phyloP scores from a whole-genome alignment of 2,797 vertebrate genomes.

The Sylvilagus floridanus region DNA sequence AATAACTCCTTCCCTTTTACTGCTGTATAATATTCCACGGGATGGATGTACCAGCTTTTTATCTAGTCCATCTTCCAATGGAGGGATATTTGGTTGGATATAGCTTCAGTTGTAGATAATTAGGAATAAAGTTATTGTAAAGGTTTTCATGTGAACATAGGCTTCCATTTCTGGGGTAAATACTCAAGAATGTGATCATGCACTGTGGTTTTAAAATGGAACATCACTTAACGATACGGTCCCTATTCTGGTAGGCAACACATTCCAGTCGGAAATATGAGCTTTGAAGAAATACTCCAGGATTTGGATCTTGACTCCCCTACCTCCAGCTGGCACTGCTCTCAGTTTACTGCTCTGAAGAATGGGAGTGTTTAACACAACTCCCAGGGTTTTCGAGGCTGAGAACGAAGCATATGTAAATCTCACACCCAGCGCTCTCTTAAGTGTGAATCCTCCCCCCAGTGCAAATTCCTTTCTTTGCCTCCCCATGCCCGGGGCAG shows the following conservation, averaged over 20 bases:
- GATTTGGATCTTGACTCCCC: neutral
- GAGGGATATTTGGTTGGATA: neutral
- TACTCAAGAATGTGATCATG: neutral
- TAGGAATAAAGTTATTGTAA: neutral
- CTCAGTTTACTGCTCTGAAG: neutral
- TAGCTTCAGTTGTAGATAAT: neutral
- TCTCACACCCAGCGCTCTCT: neutral
- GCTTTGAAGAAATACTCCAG: neutral
- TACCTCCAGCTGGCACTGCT: neutral
- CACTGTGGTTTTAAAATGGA: neutral
- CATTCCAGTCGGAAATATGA: neutral
- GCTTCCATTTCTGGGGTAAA: conserved; percentile 1
- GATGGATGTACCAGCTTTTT: neutral
- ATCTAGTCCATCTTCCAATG: neutral
- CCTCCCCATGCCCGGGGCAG: neutral
- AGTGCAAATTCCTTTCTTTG: neutral
- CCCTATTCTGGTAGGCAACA: neutral
- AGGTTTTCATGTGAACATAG: neutral
- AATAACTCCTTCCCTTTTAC: neutral
- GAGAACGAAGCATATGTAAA: neutral
- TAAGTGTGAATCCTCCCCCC: neutral
- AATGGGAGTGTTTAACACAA: neutral
- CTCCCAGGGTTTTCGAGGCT: neutral
- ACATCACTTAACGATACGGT: too few relatives aligned
- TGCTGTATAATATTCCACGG: neutral